Conservation (phyloP, 2,113 vertebrate species). For the Heliornis fulica region DNA sequence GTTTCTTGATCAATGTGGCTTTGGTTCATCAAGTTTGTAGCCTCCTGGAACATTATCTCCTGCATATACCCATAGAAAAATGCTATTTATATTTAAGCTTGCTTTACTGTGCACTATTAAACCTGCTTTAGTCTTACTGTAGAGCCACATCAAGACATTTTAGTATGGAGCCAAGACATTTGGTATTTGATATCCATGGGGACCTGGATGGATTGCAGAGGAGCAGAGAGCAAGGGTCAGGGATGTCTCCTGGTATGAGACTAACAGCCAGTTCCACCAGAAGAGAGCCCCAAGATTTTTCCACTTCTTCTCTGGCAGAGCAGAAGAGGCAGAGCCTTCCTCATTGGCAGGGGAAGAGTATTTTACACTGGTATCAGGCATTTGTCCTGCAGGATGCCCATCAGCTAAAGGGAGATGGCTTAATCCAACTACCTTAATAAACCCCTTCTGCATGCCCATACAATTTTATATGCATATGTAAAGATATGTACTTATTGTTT, state of each 20-base stretch:
- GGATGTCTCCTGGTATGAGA: background rate
- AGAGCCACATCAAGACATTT: background rate
- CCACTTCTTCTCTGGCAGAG: background rate
- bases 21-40: background rate
- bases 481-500: background rate
- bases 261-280: background rate
- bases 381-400: background rate
- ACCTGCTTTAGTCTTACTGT: background rate
- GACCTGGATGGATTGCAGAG: background rate
- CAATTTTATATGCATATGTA: background rate
- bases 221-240: background rate
- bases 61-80: background rate
- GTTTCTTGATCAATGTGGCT: background rate
- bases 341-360: background rate
- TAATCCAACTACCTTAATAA: fast-evolving
- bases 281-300: background rate
- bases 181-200: background rate
- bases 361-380: background rate
- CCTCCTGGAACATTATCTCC: background rate
- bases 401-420: background rate
- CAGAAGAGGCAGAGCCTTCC: background rate
- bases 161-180: background rate
- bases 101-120: background rate
- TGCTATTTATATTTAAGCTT: background rate
- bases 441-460: background rate